Evolutionary conservation across 2,113 vertebrate species (phyloP).

Genomic region (Clinocottus analis): DNA sequence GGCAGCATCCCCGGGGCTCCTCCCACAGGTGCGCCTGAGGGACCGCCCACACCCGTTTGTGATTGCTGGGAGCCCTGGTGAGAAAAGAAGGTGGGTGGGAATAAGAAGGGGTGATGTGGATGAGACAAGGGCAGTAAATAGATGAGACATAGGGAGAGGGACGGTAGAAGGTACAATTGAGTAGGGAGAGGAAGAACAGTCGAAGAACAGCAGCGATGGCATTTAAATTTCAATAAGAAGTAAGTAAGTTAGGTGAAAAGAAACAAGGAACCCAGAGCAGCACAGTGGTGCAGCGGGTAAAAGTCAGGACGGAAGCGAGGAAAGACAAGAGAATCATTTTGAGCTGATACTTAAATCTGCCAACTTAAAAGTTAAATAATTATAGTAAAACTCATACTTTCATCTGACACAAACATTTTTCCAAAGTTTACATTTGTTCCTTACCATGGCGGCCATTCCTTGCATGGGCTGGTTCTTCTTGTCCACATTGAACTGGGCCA

Average conservation of each 20-base stretch:
- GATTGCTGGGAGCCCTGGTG: conserved; percentile 78
- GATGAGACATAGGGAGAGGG: background rate
- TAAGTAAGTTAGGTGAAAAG: background rate
- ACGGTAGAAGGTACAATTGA: too few species aligned
- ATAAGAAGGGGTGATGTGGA: background rate
- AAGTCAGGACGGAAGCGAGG: background rate
- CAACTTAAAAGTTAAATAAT: background rate
- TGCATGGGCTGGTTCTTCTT: conserved; percentile 92
- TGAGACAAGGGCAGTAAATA: background rate
- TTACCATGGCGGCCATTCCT: conserved; percentile 93
- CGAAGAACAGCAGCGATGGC: background rate
- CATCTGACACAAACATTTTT: background rate
- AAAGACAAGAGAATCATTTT: background rate
- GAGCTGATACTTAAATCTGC: background rate
- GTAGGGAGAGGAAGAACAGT: background rate
- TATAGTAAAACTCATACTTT: background rate
- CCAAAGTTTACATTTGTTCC: conserved; percentile 39
- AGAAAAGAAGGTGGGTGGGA: background rate
- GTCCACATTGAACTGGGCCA: conserved; percentile 93
- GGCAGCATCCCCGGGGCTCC: conserved; percentile 84
- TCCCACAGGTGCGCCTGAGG: conserved; percentile 67
- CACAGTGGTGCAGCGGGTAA: background rate
- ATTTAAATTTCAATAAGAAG: background rate
- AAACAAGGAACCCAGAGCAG: background rate
- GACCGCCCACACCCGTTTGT: conserved; percentile 71